Percentiles rank a stretch among this genome's conserved stretches.
phyloP scores from a whole-genome alignment of 2,113 vertebrate genomes.

The Megaceryle maxima region DNA sequence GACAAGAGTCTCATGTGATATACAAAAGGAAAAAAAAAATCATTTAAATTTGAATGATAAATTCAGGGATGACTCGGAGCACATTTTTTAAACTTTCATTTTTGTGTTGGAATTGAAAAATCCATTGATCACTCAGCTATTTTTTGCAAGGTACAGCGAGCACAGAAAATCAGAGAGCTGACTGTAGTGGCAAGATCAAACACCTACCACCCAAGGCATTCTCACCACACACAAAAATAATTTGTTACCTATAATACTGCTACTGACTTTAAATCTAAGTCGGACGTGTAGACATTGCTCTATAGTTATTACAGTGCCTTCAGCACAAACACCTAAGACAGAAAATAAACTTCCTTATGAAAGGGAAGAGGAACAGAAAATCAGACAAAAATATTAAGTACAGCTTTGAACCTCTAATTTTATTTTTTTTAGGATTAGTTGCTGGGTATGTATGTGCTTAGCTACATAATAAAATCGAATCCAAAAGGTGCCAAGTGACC shows the following conservation, averaged over 20 bases:
- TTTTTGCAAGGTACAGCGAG: not conserved
- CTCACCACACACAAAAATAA: not conserved
- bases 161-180: not conserved
- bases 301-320: not conserved
- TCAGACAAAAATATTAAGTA: not conserved
- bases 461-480: not conserved
- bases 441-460: not conserved
- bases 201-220: not conserved
- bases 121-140: not conserved
- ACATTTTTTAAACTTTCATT: not conserved
- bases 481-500: not conserved
- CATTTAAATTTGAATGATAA: not conserved
- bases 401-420: not conserved
- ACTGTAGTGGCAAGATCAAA: not conserved
- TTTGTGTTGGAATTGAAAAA: not conserved
- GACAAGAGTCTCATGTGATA: not conserved
- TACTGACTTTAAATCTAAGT: not conserved
- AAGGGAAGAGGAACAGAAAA: not conserved
- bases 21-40: not conserved
- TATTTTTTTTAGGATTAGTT: not conserved
- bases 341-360: not conserved
- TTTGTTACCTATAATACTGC: not conserved
- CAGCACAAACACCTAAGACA: not conserved
- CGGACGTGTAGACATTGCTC: not conserved
- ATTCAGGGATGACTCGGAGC: not conserved